These are phyloP conservation scores for Scophthalmus maximus DNA, from an alignment of 2,113 vertebrate genomes.

Conservation along the genomic window DNA sequence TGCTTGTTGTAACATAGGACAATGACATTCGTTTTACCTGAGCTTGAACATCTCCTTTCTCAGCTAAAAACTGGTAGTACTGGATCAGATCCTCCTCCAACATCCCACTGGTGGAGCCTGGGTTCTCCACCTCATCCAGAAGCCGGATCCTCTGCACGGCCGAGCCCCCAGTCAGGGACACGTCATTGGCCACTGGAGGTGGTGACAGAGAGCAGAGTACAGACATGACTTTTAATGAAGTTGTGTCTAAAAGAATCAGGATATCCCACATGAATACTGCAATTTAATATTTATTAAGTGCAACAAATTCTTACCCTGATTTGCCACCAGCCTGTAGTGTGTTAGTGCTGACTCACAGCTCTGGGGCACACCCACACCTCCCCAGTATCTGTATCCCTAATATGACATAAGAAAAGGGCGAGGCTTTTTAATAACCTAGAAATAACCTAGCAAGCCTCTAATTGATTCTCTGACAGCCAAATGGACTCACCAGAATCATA, in stretches of 20 bases:
- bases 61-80: slow-evolving; percentile 98
- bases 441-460: neutral
- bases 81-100: slow-evolving; percentile 98
- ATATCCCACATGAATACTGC: neutral
- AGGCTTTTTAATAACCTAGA: neutral
- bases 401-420: neutral
- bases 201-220: neutral
- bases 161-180: slow-evolving; percentile 94
- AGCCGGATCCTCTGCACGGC: slow-evolving; percentile 96
- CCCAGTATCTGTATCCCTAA: slow-evolving; percentile 98
- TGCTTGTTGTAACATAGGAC: too few relatives aligned
- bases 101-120: slow-evolving; percentile 95
- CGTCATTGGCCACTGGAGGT: slow-evolving; percentile 92
- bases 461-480: neutral
- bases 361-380: slow-evolving; percentile 95
- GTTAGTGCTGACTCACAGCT: slow-evolving; percentile 98
- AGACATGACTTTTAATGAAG: neutral
- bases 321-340: slow-evolving; percentile 95
- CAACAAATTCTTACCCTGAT: slow-evolving; percentile 86
- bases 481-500: slow-evolving; percentile 94
- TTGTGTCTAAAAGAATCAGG: neutral
- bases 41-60: slow-evolving; percentile 99
- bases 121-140: slow-evolving; percentile 95
- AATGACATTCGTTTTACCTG: slow-evolving; percentile 82
- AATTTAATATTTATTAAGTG: neutral